Base-by-base conservation (phyloP, 2,113 vertebrate species). In the Cyphotilapia sp. region DNA sequence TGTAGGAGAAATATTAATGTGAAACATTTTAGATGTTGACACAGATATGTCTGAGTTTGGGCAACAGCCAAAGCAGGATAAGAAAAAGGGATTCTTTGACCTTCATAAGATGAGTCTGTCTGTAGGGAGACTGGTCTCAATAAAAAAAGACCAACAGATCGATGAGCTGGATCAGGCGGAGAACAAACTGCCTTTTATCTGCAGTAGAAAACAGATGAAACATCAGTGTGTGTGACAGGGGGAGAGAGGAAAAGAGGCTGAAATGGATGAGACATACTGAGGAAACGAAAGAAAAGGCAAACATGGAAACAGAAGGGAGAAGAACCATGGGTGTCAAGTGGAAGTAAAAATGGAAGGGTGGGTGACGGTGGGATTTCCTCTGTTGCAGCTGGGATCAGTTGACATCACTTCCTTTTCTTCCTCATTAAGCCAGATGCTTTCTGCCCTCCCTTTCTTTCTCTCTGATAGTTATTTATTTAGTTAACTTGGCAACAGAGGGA, bases 321-420 rank as follows among this genome's bases (percentile, higher is more conserved):
- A 31, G 59, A 40, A 35, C 6, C 24, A 57, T 24, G 53, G 12
- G 54, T 82, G 81, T 84, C 63, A 83, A n/a, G 59, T n/a, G 6
- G 86, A 88, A 82, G 57, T 83, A n/a, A 85, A 78, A 53, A 61
- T 53, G 31, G 31, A 78, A 38, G 74, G 66, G 61, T 49, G 83
- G 78, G 56, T 27, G 16, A 88, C 22, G 87, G 85, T 59, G 85
- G 85, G 91, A 86, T 89, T 90, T 92, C 87, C 92, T 83, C 33
- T 87, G 63, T 7, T 56, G 76, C 27, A 81, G 56, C 78, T 59
- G 14, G 80, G 42, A 89, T 83, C 47, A 84, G 66, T 76, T 12
- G 22, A 86, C 85, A 86, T 92, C 83, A 92, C 91, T 93, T 92
- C 90, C 92, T 83, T 38, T 84, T 54, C 40, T 35, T 47, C 19